Evolutionary conservation across 2,797 vertebrate species (phyloP), one percentile per base, ranked within the genome.

Genomic region (Sparus aurata): DNA sequence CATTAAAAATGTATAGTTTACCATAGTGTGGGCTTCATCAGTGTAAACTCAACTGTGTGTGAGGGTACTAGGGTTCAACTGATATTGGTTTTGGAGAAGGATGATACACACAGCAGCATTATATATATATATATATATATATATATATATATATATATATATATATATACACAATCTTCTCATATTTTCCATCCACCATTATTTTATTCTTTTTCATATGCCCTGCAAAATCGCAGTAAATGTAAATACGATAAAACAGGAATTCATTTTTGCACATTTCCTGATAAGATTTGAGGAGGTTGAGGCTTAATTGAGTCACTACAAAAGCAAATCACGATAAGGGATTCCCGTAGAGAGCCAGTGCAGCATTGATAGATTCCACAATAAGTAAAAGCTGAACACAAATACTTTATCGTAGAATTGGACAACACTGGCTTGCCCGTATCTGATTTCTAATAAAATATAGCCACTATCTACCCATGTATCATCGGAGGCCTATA

Each of bases 1-100:
- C 58, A 78, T 82, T 73, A 79, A 84, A 77, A 78, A 84, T 83
- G 54, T 52, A 81, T 82, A 47, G 52, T 49, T 43, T 54, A 52
- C 23, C 70, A 43, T 50, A 27, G 66, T 61, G 34, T 59, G 59
- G 30, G 20, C 46, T 38, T 75, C 63, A 49, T 54, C n/a, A 20
- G 25, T 67, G 59, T 77, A 69, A 69, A 15, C 22, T 62, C 6
- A 69, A 9, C 49, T 15, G 53, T 58, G 53, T 49, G 52, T 55
- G 49, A 67, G 43, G 7, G 20, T 58, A 41, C 17, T 16, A 67
- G 38, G 38, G 71, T 34, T 74, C 47, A 58, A 50, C 45, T 52
- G 20, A 34, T 55, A 62, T 57, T 68, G 57, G 49, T 68, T 81
- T 52, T 52, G 34, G 27, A 77, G 49, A 34, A 34, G 10, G 10